Base-by-base conservation (phyloP, 2,888 invertebrate species). In the Arge pagana region DNA sequence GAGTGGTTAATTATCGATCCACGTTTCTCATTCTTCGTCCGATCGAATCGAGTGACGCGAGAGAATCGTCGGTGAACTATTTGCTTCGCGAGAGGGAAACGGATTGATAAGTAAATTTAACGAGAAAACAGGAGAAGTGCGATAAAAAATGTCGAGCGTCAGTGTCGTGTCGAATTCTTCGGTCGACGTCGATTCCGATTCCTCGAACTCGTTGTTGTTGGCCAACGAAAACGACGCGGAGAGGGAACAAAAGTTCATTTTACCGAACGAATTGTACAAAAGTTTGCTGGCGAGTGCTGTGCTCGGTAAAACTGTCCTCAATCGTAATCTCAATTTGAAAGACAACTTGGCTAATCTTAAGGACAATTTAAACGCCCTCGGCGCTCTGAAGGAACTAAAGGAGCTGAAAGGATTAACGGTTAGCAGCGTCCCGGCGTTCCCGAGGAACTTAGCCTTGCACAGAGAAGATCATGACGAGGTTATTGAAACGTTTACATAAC, bases 211-310 rank as follows among this genome's bases (percentile, higher is more conserved):
- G 53, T 57, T 55, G 16, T 52, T 60, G 37, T 71, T 68, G 55
- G 64, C 63, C 61, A 73, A 72, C 55, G 67, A 72, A 52, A 72
- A 68, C 1, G 56, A 16, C 21, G 15, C 24, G 48, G 19, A 53
- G 8, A 48, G 51, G 54, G 73, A 74, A 37, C 68, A 70, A 45
- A 76, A 75, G 11, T 87, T 87, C 65, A 74, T 90, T 45, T 78
- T 90, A 56, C 89, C 89, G 7, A 85, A 88, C 50, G 89, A 90
- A 68, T 80, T 90, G 63, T 90, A 90, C 71, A 90, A 90, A 76
- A 90, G 85, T 65, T 82, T 90, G 56, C 77, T 90, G 67, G 89
- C 89, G 8, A 89, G 82, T 70, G 85, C 85, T n/a, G 83, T 84
- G 11, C 78, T 85, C 48, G 83, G 84, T 39, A 82, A 74, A 70